Conservation (phyloP, 2,113 vertebrate genomes). For the Prochilodus magdalenae region DNA sequence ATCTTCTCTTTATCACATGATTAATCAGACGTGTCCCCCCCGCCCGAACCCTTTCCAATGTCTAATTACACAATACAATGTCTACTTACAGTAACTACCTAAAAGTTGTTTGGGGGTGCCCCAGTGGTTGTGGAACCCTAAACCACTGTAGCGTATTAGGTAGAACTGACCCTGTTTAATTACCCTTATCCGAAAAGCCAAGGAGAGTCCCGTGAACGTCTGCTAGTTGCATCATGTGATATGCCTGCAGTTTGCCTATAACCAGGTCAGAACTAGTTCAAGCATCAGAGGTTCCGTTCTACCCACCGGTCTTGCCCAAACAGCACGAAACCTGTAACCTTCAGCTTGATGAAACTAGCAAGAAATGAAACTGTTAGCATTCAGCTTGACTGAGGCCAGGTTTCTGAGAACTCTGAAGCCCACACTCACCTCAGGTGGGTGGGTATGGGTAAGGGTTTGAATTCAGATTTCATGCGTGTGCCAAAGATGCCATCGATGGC, state of each 20-base stretch:
- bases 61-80: no score
- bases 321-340: constrained; percentile 3
- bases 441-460: neutral
- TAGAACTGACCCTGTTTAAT: no score
- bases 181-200: no score
- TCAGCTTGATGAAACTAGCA: neutral
- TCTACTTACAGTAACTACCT: no score
- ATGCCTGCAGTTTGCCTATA: neutral
- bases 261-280: constrained; percentile 4
- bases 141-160: no score
- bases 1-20: no score
- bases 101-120: no score
- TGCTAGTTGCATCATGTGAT: no score
- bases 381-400: neutral
- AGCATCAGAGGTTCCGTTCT: constrained; percentile 3
- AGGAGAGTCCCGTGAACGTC: no score
- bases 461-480: neutral
- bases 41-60: no score
- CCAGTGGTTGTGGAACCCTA: no score
- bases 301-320: neutral
- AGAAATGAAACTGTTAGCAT: neutral
- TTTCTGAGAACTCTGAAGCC: constrained; percentile 15
- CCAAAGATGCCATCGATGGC: neutral
- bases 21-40: no score
- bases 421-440: neutral